Percentiles rank a stretch among this genome's conserved stretches.
phyloP scores from a whole-genome alignment of 2,113 vertebrate species.

The Serinus canaria region DNA sequence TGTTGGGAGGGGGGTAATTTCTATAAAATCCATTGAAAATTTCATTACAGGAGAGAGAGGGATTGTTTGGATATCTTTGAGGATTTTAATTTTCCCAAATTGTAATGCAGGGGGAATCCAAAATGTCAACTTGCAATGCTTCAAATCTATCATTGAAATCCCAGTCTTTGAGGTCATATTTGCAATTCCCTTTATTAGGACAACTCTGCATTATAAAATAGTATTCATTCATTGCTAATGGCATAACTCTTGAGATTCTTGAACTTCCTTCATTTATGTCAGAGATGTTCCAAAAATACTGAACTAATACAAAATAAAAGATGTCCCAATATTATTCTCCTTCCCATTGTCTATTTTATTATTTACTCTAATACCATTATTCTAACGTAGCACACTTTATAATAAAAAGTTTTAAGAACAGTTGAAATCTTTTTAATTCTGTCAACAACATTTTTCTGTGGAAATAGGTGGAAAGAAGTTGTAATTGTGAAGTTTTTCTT shows the following conservation, averaged over 20 bases:
- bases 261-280: not conserved
- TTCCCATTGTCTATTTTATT: not conserved
- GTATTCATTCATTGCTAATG: not conserved
- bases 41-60: not conserved
- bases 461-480: not conserved
- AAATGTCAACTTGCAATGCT: not conserved
- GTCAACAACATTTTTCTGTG: not conserved
- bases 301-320: not conserved
- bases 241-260: not conserved
- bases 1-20: rapidly evolving
- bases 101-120: not conserved
- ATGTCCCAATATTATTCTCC: not conserved
- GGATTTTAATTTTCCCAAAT: not conserved
- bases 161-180: not conserved
- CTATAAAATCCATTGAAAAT: not conserved
- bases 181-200: not conserved
- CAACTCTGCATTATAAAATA: not conserved
- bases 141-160: not conserved
- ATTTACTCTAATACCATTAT: not conserved
- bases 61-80: not conserved
- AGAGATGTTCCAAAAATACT: not conserved
- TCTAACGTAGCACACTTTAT: not conserved
- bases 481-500: not conserved
- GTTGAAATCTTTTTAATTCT: not conserved
- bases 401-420: not conserved